Conservation (phyloP, 1,140 invertebrate species). For the Drosophila tsacasi region DNA sequence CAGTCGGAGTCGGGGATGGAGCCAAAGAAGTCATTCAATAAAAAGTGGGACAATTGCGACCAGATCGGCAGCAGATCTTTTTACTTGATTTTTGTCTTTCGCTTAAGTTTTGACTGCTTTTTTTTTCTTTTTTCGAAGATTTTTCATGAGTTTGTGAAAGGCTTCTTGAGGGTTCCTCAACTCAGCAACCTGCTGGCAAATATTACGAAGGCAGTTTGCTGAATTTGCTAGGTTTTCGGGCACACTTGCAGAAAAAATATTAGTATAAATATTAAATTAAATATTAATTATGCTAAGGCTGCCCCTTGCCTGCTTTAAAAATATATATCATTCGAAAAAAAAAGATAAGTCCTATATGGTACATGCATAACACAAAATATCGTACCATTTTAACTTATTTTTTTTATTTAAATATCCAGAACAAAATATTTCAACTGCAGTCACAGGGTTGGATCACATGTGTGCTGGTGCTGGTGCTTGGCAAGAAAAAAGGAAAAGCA, state of each 20-base stretch:
- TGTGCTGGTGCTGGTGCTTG: conserved; percentile 1
- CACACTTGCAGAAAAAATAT: conserved; percentile 10
- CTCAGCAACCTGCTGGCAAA: conserved; percentile 39
- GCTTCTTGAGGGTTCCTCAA: conserved; percentile 66
- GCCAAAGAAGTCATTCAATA: conserved; percentile 79
- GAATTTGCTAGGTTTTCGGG: conserved; percentile 44
- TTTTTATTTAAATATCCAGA: conserved; percentile 6
- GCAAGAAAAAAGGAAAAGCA: conserved; percentile 34
- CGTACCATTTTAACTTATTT: neutral
- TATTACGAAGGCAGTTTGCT: conserved; percentile 59
- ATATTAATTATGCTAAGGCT: too few relatives aligned
- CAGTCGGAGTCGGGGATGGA: conserved; percentile 22
- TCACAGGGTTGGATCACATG: conserved; percentile 44
- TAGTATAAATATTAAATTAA: too few relatives aligned
- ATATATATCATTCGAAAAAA: too few relatives aligned
- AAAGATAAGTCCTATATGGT: too few relatives aligned
- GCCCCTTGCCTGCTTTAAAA: too few relatives aligned
- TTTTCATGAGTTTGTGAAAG: conserved; percentile 80
- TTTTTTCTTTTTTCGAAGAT: conserved; percentile 61
- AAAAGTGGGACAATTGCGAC: conserved; percentile 81
- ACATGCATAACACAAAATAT: too few relatives aligned
- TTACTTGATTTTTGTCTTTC: conserved; percentile 44
- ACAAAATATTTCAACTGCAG: conserved; percentile 30
- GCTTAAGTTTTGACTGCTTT: conserved; percentile 12
- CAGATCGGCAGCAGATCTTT: conserved; percentile 58